Evolutionary conservation across 1,140 invertebrate genomes (phyloP), one percentile per base, ranked within the genome.

Genomic region (Mya arenaria): DNA sequence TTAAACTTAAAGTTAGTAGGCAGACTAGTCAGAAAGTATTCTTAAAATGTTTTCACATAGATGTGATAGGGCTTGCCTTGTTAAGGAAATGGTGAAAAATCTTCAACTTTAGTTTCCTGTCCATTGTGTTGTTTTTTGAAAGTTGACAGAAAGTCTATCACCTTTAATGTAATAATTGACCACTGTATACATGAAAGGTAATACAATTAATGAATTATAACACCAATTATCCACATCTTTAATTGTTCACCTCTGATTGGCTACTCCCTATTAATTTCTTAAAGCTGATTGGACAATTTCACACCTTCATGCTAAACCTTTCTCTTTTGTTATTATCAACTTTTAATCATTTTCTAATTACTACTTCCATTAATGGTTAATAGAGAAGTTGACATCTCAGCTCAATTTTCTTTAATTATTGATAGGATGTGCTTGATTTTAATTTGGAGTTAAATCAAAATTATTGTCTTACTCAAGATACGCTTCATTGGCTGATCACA

Each of bases 341-440:
- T 65, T 25, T n/a, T n/a, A n/a, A n/a, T n/a, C n/a, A n/a, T n/a
- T n/a, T n/a, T n/a, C n/a, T n/a, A n/a, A n/a, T n/a, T n/a, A n/a
- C n/a, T n/a, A n/a, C n/a, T n/a, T n/a, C n/a, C n/a, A n/a, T n/a
- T n/a, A n/a, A n/a, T n/a, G n/a, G n/a, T n/a, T n/a, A n/a, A n/a
- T n/a, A n/a, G n/a, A n/a, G 74, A 60, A 39, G 48, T 30, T 78
- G 74, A 63, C 74, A 78, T 66, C n/a, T n/a, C n/a, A n/a, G n/a
- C n/a, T n/a, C n/a, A n/a, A n/a, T n/a, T n/a, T n/a, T n/a, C n/a
- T n/a, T n/a, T n/a, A n/a, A n/a, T 68, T 68, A 44, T 28, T 56
- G 17, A 75, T 41, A 75, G 72, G 72, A 75, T 63, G 34, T 75
- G 37, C n/a, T 75, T 75, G 41, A 75, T 39, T 52, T 52, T 58